Percentiles rank a stretch among this genome's conserved stretches.
These are phyloP conservation scores for Macrobrachium nipponense DNA, from an alignment of 1,140 invertebrate genomes.

Conservation along the genomic window DNA sequence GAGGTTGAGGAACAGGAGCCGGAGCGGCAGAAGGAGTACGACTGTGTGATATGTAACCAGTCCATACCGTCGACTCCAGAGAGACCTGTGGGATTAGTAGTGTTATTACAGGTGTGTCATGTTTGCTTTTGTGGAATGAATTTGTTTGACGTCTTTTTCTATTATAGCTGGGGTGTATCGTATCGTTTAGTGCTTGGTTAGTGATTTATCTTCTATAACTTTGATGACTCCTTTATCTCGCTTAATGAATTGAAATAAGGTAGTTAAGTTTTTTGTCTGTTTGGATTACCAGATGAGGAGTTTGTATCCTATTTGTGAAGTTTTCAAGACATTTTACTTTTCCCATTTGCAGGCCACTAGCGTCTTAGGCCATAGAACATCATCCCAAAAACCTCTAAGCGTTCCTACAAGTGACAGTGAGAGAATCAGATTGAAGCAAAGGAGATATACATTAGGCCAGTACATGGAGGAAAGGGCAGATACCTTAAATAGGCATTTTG, in stretches of 20 bases:
- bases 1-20: conserved; percentile 51
- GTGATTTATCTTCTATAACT: too few species aligned
- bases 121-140: background rate
- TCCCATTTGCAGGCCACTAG: conserved; percentile 47
- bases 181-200: background rate
- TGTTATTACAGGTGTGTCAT: conserved; percentile 83
- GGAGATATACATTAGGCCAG: conserved; percentile 46
- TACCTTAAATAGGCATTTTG: conserved; percentile 57
- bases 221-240: too few species aligned
- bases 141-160: background rate
- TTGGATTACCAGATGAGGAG: too few species aligned
- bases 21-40: conserved; percentile 76
- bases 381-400: conserved; percentile 36
- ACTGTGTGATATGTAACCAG: conserved; percentile 96
- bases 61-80: conserved; percentile 85
- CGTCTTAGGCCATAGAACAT: conserved; percentile 54
- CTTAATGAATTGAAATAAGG: too few species aligned
- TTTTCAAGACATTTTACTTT: background rate
- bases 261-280: too few species aligned
- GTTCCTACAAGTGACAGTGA: conserved; percentile 45
- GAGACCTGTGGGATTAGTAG: conserved; percentile 90
- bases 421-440: conserved; percentile 37
- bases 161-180: background rate
- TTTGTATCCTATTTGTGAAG: background rate
- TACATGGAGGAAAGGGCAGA: conserved; percentile 56